phyloP scores from a whole-genome alignment of 1,140 invertebrate species.

The Pentalonia nigronervosa region DNA sequence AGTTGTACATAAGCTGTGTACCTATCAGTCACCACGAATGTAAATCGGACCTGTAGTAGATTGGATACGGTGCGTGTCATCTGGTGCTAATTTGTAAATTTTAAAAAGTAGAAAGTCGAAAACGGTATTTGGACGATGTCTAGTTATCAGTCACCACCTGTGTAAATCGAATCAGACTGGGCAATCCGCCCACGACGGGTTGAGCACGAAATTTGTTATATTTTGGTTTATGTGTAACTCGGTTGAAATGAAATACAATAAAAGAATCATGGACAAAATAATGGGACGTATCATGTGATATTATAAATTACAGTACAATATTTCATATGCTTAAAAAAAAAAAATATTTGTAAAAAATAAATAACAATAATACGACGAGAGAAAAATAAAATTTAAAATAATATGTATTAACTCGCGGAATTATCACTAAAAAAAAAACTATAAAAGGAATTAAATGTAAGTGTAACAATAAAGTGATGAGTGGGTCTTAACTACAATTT shows the following conservation, averaged over 20 bases:
- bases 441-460: background rate
- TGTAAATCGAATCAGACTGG: background rate
- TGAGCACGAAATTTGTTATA: background rate
- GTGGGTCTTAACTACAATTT: background rate
- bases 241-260: background rate
- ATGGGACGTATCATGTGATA: too few species aligned
- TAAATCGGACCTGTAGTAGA: background rate
- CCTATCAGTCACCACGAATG: background rate
- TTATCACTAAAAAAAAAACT: background rate
- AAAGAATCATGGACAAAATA: background rate
- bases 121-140: background rate
- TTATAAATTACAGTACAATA: too few species aligned
- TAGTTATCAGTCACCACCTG: background rate
- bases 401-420: background rate
- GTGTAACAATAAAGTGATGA: too few species aligned
- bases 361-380: background rate
- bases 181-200: background rate
- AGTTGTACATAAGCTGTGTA: background rate
- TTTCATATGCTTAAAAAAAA: too few species aligned
- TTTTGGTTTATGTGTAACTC: background rate
- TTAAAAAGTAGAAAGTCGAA: background rate
- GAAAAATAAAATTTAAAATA: background rate
- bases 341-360: background rate
- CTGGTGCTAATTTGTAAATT: background rate
- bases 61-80: background rate